Conservation (phyloP, 2,888 invertebrate genomes). For the Lamellibrachia columna region DNA sequence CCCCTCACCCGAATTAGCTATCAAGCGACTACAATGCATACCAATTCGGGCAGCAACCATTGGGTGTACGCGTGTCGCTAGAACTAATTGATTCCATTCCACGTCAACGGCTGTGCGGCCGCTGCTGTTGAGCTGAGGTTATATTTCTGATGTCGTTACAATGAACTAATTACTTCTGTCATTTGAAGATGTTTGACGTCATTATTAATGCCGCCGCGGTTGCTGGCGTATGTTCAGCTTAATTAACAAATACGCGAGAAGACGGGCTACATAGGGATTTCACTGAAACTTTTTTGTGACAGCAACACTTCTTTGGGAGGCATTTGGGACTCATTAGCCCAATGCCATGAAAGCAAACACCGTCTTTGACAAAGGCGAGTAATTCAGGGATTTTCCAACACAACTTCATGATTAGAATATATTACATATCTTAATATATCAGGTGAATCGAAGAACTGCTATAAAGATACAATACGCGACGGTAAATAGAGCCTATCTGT, state of each 20-base stretch:
- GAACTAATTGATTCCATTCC: background rate
- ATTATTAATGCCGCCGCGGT: background rate
- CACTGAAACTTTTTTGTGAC: too few species aligned
- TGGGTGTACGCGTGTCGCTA: background rate
- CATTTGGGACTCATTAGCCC: background rate
- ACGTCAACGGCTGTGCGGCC: background rate
- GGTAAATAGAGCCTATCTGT: too few species aligned
- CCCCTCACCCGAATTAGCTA: background rate
- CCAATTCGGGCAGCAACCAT: background rate
- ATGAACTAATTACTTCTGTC: background rate
- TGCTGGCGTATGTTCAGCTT: background rate
- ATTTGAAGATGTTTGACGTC: background rate
- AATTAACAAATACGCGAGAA: background rate
- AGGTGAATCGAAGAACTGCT: too few species aligned
- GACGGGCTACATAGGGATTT: background rate
- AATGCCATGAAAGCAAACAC: background rate
- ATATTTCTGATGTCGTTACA: background rate
- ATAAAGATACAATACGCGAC: too few species aligned
- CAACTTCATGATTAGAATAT: too few species aligned
- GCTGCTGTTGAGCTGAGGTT: background rate
- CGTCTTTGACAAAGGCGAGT: background rate
- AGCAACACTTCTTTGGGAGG: background rate
- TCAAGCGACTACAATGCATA: background rate
- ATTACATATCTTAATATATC: too few species aligned
- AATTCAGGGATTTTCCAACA: background rate